A percentile compares a stretch with the other conserved stretches of the same genome.
These are phyloP conservation scores for Ormyrus nitidulus DNA, from an alignment of 2,888 invertebrate species.

Conservation along the genomic window DNA sequence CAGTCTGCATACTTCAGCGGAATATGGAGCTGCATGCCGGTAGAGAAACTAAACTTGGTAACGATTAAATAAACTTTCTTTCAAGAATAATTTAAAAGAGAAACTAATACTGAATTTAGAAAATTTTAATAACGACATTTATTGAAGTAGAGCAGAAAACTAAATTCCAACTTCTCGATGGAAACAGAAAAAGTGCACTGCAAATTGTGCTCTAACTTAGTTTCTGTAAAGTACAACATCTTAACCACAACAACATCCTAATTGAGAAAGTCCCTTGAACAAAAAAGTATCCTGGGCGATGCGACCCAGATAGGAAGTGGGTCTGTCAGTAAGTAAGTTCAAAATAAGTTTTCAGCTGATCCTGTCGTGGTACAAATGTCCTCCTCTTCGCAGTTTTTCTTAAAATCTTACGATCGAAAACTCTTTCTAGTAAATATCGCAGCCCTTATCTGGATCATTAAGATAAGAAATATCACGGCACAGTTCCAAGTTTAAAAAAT, in stretches of 20 bases:
- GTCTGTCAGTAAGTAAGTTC: not conserved
- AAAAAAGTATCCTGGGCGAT: conserved; percentile 2
- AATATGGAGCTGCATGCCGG: not conserved
- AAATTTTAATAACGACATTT: too few species aligned
- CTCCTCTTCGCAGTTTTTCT: too few species aligned
- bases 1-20: conserved; percentile 15
- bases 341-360: conserved; percentile 13
- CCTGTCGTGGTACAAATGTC: too few species aligned
- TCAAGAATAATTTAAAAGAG: too few species aligned
- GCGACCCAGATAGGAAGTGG: conserved; percentile 18
- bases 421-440: too few species aligned
- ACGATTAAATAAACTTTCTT: too few species aligned
- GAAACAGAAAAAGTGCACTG: not conserved
- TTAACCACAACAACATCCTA: conserved; percentile 27
- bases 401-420: too few species aligned
- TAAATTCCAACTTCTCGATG: not conserved
- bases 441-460: not conserved
- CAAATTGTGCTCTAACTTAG: not conserved
- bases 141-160: too few species aligned
- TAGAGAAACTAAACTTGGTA: too few species aligned
- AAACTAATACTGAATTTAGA: too few species aligned
- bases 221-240: not conserved
- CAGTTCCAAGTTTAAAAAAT: not conserved
- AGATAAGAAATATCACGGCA: not conserved
- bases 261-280: conserved; percentile 24